Conservation (phyloP, 2,888 invertebrate genomes). For the Orchesellides sinensis region DNA sequence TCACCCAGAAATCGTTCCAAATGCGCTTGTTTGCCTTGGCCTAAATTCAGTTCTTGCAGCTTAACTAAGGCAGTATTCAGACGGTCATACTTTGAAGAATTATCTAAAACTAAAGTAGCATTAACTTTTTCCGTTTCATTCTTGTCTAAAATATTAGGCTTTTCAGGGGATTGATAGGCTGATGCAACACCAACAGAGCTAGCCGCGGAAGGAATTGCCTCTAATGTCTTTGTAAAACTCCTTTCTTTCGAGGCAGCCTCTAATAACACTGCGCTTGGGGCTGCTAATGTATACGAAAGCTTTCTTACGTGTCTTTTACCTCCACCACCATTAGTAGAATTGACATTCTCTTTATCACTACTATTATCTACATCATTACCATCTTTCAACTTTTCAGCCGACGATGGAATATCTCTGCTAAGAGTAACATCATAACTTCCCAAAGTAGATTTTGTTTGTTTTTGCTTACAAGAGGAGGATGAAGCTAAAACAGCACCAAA, state of each 20-base stretch:
- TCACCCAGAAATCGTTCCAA: slow-evolving; percentile 67
- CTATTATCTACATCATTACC: slow-evolving; percentile 46
- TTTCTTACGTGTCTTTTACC: slow-evolving; percentile 80
- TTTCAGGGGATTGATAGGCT: slow-evolving; percentile 45
- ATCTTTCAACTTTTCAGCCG: slow-evolving; percentile 78
- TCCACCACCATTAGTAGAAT: slow-evolving; percentile 10
- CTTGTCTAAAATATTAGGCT: background rate
- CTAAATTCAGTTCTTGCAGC: slow-evolving; percentile 28
- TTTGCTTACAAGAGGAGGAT: background rate
- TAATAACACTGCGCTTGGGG: slow-evolving; percentile 86
- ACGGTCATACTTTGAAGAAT: background rate
- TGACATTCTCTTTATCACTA: slow-evolving; percentile 62
- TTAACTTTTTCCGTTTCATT: background rate
- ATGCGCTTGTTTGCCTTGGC: slow-evolving; percentile 60
- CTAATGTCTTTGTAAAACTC: slow-evolving; percentile 58
- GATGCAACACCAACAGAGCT: slow-evolving; percentile 53
- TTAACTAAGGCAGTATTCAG: background rate
- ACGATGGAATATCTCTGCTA: slow-evolving; percentile 46
- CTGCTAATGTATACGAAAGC: slow-evolving; percentile 87
- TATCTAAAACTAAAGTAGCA: no score
- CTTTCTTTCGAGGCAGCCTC: slow-evolving; percentile 76
- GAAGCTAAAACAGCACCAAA: background rate
- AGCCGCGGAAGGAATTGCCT: slow-evolving; percentile 48
- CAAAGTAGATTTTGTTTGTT: background rate
- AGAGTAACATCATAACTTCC: slow-evolving; percentile 65